Evolutionary conservation across 1,140 invertebrate species (phyloP).

Genomic region (Eubasilissa regina): DNA sequence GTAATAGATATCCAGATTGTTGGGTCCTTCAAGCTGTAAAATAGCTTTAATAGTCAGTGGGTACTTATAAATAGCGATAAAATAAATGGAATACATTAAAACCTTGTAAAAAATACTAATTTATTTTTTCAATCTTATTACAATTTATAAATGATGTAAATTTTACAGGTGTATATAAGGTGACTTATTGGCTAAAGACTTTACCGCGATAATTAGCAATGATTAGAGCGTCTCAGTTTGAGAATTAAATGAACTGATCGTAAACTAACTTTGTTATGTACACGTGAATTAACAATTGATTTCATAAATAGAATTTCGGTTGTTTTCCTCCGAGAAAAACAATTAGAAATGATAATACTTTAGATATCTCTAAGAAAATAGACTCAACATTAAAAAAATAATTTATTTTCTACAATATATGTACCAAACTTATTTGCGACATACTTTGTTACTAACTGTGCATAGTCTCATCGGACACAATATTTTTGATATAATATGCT

Average conservation of each 20-base stretch:
- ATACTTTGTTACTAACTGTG: constrained; percentile 28
- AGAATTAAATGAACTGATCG: constrained; percentile 35
- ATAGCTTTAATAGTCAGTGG: too few species aligned
- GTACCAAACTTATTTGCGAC: constrained; percentile 32
- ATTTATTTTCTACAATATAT: constrained; percentile 46
- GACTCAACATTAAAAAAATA: constrained; percentile 56
- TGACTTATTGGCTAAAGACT: constrained; percentile 46
- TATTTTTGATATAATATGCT: neutral
- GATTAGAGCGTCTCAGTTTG: constrained; percentile 37
- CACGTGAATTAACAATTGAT: constrained; percentile 43
- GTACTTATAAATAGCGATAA: too few species aligned
- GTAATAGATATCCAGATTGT: too few species aligned
- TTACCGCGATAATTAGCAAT: constrained; percentile 42
- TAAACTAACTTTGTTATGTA: constrained; percentile 37
- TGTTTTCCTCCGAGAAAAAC: constrained; percentile 34
- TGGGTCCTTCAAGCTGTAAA: too few species aligned
- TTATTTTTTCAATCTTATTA: constrained; percentile 49
- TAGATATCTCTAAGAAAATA: constrained; percentile 51
- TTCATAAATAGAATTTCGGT: constrained; percentile 49
- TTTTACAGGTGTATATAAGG: constrained; percentile 51
- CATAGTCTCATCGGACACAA: neutral
- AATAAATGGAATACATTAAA: constrained; percentile 12
- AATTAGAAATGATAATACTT: constrained; percentile 51
- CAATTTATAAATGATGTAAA: constrained; percentile 48
- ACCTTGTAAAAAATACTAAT: constrained; percentile 54